Conservation (phyloP, 2,888 invertebrate genomes). For the Caenorhabditis uteleia region DNA sequence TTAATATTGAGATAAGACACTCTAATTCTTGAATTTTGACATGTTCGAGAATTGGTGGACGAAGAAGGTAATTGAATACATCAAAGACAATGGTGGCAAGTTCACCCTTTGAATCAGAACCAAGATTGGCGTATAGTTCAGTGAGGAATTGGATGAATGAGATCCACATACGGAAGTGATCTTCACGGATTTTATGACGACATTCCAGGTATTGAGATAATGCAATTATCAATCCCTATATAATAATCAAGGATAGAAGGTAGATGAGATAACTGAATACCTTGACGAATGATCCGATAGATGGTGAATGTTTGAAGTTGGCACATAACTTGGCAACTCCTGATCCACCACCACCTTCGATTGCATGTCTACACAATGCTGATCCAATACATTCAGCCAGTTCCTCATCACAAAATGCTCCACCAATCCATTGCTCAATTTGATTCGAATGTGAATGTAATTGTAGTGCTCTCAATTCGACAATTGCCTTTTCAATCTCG, state of each 20-base stretch:
- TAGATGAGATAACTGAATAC: slow-evolving; percentile 8
- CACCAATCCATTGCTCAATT: slow-evolving; percentile 52
- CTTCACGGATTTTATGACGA: slow-evolving; percentile 57
- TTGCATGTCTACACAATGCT: slow-evolving; percentile 59
- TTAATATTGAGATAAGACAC: slow-evolving; percentile 62
- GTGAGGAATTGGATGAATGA: slow-evolving; percentile 63
- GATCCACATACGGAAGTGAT: slow-evolving; percentile 66
- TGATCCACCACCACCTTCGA: slow-evolving; percentile 62
- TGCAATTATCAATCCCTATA: slow-evolving; percentile 54
- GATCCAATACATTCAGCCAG: slow-evolving; percentile 54
- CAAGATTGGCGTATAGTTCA: slow-evolving; percentile 65
- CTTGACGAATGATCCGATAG: slow-evolving; percentile 53
- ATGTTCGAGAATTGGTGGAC: slow-evolving; percentile 60
- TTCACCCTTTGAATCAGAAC: slow-evolving; percentile 60
- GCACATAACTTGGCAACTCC: slow-evolving; percentile 59
- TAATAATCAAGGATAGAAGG: background rate
- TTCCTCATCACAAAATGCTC: slow-evolving; percentile 53
- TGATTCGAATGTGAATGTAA: slow-evolving; percentile 33
- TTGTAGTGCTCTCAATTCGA: slow-evolving; percentile 39
- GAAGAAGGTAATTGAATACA: slow-evolving; percentile 64
- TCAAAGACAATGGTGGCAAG: slow-evolving; percentile 65
- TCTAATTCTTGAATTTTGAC: slow-evolving; percentile 69
- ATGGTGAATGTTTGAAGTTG: slow-evolving; percentile 53
- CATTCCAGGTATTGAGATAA: slow-evolving; percentile 64
- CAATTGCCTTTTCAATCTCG: slow-evolving; percentile 42